phyloP scores from a whole-genome alignment of 1,140 invertebrate genomes.

The Cyclargus thomasi region DNA sequence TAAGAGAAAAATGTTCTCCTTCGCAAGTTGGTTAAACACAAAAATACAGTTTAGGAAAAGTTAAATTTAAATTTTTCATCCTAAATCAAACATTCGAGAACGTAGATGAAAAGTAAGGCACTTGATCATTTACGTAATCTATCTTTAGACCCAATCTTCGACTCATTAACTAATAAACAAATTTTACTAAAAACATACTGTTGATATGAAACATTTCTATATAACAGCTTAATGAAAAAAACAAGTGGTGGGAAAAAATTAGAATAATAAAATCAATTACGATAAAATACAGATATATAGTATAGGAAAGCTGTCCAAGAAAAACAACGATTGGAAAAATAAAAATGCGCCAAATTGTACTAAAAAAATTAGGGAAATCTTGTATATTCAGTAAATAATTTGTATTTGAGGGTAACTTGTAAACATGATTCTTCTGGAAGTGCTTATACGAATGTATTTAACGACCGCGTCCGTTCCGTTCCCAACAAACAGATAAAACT shows the following conservation, averaged over 20 bases:
- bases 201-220: too few species aligned
- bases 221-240: too few species aligned
- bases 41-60: too few species aligned
- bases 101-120: slow-evolving; percentile 1
- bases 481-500: slow-evolving; percentile 9
- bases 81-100: background rate
- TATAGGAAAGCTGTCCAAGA: too few species aligned
- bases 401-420: background rate
- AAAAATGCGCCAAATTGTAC: background rate
- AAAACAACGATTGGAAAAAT: background rate
- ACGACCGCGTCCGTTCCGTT: slow-evolving; percentile 9
- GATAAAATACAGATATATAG: too few species aligned
- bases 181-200: too few species aligned
- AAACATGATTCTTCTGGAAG: background rate
- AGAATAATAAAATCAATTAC: too few species aligned
- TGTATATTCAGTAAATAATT: background rate
- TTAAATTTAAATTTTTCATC: background rate
- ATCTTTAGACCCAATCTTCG: background rate
- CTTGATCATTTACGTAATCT: slow-evolving; percentile 1
- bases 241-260: too few species aligned
- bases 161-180: background rate
- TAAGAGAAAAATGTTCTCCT: background rate
- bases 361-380: background rate
- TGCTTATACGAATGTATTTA: background rate
- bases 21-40: too few species aligned